Evolutionary conservation across 1,140 invertebrate species (phyloP), one percentile per base, ranked within the genome.

Genomic region (Drosophila subpulchrella): DNA sequence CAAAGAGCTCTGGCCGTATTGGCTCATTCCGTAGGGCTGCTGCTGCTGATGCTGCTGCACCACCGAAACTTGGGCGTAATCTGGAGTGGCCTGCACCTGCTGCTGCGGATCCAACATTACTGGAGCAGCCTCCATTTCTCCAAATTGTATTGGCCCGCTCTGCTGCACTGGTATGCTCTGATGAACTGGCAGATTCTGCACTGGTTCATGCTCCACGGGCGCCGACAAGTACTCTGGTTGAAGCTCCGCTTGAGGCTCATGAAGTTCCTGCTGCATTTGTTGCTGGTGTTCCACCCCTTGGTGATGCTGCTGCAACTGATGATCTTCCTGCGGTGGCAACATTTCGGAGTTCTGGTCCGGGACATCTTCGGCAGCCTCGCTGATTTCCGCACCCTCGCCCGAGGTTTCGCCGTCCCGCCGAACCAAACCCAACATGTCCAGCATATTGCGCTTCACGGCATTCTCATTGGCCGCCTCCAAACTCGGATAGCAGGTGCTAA

Each of bases 401-500:
- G 88, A 85, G 0, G 81, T 70, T 47, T 92, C 91, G 3, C 91
- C 91, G 58, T 92, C 91, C 1, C 91, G 81, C 41, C 94, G 79
- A 6, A 94, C 93, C 54, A 94, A 81, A 24, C 94, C 94, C 41
- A 94, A 81, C 61, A 94, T 93, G 74, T 94, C 94, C 20, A 94
- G 74, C 94, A 94, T 94, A 81, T 94, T 94, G 32, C 93, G 93
- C 59, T 92, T 92, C 11, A 94, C 93, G 6, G 93, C 93, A 67
- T 95, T 95, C 24, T 92, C 93, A 73, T 93, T 94, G 6, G 95
- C 95, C 17, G 92, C 92, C 74, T 94, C 93, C 53, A 94, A 89
- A 5, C 94, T 93, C 11, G 93, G 91, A 91, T 96, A 96, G 2
- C 95, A 95, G 10, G 93, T 94, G 78, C 94, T 94, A 57, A 94